A percentile compares a stretch with the other conserved stretches of the same genome.
Conservation (phyloP, 92 coral and sea anemone species). For the Palythoa grandis region DNA sequence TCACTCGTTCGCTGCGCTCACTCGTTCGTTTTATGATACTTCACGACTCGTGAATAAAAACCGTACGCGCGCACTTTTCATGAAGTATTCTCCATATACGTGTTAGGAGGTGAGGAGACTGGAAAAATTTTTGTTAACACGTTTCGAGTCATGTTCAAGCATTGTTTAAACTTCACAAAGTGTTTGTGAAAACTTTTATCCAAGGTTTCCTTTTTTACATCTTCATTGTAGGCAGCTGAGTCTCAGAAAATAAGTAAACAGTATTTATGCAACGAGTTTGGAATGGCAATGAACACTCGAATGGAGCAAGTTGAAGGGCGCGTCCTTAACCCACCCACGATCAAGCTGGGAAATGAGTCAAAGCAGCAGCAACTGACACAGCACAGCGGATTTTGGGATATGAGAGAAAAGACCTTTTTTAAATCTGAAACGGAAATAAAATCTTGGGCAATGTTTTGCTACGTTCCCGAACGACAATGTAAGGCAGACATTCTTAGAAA, state of each 20-base stretch:
- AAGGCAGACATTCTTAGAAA: conserved; percentile 24
- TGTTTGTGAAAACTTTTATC: not conserved
- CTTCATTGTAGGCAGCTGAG: conserved; percentile 13
- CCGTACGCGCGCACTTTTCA: too few relatives aligned
- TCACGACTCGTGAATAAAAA: too few relatives aligned
- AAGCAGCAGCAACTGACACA: conserved; percentile 46
- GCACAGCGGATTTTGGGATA: conserved; percentile 56
- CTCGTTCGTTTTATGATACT: too few relatives aligned
- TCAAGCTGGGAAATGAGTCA: conserved; percentile 19
- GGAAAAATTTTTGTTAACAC: too few relatives aligned
- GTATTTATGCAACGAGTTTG: conserved; percentile 41
- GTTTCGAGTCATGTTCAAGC: too few relatives aligned
- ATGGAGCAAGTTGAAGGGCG: conserved; percentile 46
- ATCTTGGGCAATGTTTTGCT: conserved; percentile 58
- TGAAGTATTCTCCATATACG: too few relatives aligned
- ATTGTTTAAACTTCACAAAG: not conserved
- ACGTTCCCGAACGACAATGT: conserved; percentile 15
- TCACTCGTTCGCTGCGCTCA: too few relatives aligned
- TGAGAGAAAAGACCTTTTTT: conserved; percentile 51
- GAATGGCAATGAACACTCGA: conserved; percentile 14
- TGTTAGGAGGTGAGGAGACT: too few relatives aligned
- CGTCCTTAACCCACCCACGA: conserved; percentile 41
- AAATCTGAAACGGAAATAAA: conserved; percentile 14
- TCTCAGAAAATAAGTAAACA: not conserved
- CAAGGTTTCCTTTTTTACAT: not conserved